These are phyloP conservation scores for Rhyzopertha dominica DNA, from an alignment of 1,140 invertebrate genomes.

Conservation along the genomic window DNA sequence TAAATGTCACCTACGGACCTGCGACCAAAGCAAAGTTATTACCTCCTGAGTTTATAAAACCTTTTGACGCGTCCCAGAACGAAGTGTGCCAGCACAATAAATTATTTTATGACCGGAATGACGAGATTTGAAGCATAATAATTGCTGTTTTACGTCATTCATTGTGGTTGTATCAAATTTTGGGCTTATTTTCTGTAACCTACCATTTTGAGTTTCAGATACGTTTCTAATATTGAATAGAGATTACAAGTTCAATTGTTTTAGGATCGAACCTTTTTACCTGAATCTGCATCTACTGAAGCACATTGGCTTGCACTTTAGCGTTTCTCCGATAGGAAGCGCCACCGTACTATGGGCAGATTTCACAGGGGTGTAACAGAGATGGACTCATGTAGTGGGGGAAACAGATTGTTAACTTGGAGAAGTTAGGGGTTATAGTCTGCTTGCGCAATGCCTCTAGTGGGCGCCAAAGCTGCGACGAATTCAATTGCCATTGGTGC, in stretches of 20 bases:
- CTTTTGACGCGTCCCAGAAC: slow-evolving; percentile 18
- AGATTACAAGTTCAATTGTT: too few species aligned
- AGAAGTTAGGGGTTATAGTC: slow-evolving; percentile 30
- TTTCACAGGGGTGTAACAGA: slow-evolving; percentile 18
- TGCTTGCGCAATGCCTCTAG: slow-evolving; percentile 39
- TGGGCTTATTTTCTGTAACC: too few species aligned
- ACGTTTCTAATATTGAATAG: too few species aligned
- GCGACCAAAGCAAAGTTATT: slow-evolving; percentile 27
- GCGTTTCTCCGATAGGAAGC: slow-evolving; percentile 35
- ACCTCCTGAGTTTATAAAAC: slow-evolving; percentile 28
- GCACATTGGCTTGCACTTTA: too few species aligned
- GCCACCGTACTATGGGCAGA: slow-evolving; percentile 20
- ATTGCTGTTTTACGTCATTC: too few species aligned
- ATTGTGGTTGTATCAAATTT: too few species aligned
- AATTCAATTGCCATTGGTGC: slow-evolving; percentile 42
- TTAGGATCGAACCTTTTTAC: too few species aligned
- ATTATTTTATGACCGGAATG: slow-evolving; percentile 31
- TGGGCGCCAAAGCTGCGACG: slow-evolving; percentile 41
- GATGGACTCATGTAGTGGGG: slow-evolving; percentile 25
- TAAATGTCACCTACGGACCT: slow-evolving; percentile 39
- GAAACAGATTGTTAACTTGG: slow-evolving; percentile 18
- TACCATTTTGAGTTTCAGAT: too few species aligned
- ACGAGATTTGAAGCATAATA: too few species aligned
- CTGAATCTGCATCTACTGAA: too few species aligned
- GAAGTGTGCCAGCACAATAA: slow-evolving; percentile 33